Conservation (phyloP, 2,888 invertebrate species). For the Chirona hameri region DNA sequence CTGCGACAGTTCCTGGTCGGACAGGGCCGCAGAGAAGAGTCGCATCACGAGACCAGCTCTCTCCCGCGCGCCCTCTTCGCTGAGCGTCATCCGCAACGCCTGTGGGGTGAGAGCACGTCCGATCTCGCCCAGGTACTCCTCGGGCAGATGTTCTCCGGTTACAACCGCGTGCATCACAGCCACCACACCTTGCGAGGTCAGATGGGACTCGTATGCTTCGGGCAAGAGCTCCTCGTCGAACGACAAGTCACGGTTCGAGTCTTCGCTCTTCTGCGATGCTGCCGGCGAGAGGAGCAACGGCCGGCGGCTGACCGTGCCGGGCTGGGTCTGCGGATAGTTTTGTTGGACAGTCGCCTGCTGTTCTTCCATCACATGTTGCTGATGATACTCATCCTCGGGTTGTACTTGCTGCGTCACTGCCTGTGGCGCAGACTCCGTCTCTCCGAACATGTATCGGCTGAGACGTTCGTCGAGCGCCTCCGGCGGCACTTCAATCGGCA, state of each 20-base stretch:
- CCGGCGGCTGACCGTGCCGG: neutral
- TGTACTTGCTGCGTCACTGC: neutral
- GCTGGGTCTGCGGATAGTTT: neutral
- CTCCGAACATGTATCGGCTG: neutral
- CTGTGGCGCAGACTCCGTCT: neutral
- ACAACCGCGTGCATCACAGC: conserved; percentile 25
- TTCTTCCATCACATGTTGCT: neutral
- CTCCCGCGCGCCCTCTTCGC: neutral
- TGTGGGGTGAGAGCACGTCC: neutral
- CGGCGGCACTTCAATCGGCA: neutral
- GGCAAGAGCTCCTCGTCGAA: neutral
- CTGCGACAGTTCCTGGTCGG: neutral
- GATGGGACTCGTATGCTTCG: neutral
- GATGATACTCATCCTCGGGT: neutral
- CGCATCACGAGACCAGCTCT: neutral
- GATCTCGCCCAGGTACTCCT: conserved; percentile 12
- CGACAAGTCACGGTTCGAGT: neutral
- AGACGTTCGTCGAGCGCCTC: neutral
- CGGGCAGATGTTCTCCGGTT: neutral
- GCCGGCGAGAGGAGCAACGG: conserved; percentile 3
- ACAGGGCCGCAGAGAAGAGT: neutral
- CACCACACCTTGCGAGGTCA: neutral
- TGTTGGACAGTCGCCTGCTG: neutral
- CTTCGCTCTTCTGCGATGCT: neutral
- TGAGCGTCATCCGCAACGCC: neutral